Evolutionary conservation across 2,888 invertebrate species (phyloP), one percentile per base, ranked within the genome.

Genomic region (Diploptera punctata): DNA sequence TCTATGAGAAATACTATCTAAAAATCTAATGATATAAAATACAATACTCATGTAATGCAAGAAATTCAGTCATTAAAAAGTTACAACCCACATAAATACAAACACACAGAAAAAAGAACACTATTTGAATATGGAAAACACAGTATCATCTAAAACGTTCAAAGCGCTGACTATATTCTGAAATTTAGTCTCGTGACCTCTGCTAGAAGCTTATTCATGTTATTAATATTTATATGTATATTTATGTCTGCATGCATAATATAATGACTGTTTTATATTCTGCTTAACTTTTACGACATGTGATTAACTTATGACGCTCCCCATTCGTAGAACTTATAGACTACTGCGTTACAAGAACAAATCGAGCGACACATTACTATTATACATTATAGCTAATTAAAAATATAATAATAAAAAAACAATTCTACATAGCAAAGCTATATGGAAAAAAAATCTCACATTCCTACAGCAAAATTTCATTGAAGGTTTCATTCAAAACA

Each of bases 51-150:
- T 68, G 33, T 52, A 52, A 52, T 68, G 68, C 68, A 68, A 68
- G 68, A 68, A 52, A 68, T 31, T 69, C 57, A 61, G 69, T 60
- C 69, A 44, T 29, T 69, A 69, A 69, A 69, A 44, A 24, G 60
- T 69, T 60, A 69, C 57, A 69, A 69, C 44, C 44, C 71, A 73
- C 72, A 72, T 72, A 68, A 68, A 60, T 72, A 72, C 72, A 67
- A 72, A 68, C 72, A 72, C 57, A 68, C 68, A 72, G 67, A 49
- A 68, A 72, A 72, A 68, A 68, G 33, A 68, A 65, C 29, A 57
- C 57, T 57, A 57, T 57, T 1, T 57, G 57, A 57, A 57, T 57
- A 57, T 70, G 70, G 62, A 70, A 70, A 70, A 70, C 70, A 70
- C 52, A 52, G 44, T 70, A 70, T 70, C 31, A 70, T 38, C 47